Base-by-base conservation (phyloP, 1,140 invertebrate genomes). In the Drosophila insularis region DNA sequence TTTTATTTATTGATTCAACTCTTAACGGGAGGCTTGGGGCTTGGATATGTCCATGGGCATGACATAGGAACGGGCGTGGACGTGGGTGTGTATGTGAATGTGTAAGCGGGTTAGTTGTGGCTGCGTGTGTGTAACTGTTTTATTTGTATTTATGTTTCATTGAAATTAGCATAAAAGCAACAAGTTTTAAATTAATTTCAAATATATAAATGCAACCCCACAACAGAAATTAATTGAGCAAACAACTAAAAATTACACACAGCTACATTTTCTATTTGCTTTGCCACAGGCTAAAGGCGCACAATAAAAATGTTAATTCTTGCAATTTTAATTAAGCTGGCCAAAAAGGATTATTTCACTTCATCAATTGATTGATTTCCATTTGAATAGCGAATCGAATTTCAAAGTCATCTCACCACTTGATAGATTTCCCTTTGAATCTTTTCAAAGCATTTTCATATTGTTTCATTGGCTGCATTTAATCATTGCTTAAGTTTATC, bases 1-100 rank as follows among this genome's bases (percentile, higher is more conserved):
- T 74, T 74, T 21, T 74, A 35, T 75, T 74, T 68, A 75, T 75
- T 68, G 73, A 75, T 75, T 74, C 35, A 50, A 68, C 63, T 68
- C 31, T 19, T 39, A 56, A 3, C 43, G 2, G 11, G 43, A 17
- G 43, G 43, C 14, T 46, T 46, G 43, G 17, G 43, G 19, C 43
- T 1, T 50, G 43, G 17, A 8, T 8, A 7, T 40, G 39, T 0
- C 1, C 21, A 21, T 21, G 23, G 23, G 1, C 23, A 23, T 27
- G 23, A 0, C 23, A 23, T 27, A 27, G 27, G 27, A 27, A 27
- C 27, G 6, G 27, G 39, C n/a, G 39, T 40, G 39, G 11, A 13
- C n/a, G 40, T 43, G 40, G 4, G 40, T 43, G 5, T 43, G 40
- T 59, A 21, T 74, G 14, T 35, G 32, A 35, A 35, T 14, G 21